Evolutionary conservation across 1,140 invertebrate species (phyloP).

Genomic region (Euura saliciscinereae): DNA sequence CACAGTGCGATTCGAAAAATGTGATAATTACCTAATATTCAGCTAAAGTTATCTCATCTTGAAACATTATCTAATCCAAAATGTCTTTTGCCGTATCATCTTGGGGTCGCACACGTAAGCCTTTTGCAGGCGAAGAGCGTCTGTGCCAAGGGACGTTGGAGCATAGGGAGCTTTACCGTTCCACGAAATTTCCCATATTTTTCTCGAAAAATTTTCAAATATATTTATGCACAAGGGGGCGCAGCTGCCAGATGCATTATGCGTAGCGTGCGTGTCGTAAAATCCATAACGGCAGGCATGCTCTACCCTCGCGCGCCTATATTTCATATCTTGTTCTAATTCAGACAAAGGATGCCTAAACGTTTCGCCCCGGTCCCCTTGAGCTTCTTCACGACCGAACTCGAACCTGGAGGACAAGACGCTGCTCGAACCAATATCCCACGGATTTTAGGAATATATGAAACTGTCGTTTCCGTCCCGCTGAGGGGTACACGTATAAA

Average conservation of each 20-base stretch:
- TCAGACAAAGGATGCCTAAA: conserved; percentile 14
- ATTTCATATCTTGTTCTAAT: conserved; percentile 20
- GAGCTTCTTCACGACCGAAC: conserved; percentile 1
- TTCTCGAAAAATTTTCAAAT: conserved; percentile 8
- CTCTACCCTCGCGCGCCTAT: conserved; percentile 14
- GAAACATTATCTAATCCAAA: neutral
- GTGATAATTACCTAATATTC: neutral
- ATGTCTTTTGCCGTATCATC: neutral
- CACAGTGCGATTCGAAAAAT: too few relatives aligned
- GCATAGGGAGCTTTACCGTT: neutral
- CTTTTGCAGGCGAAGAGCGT: neutral
- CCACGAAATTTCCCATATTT: neutral
- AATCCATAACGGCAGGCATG: conserved; percentile 25
- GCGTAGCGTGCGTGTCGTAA: conserved; percentile 22
- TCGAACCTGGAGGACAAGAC: neutral
- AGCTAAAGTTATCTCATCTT: neutral
- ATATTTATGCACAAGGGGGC: conserved; percentile 14
- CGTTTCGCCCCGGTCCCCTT: neutral
- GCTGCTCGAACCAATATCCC: neutral
- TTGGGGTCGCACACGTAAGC: neutral
- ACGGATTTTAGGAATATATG: neutral
- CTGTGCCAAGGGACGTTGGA: neutral
- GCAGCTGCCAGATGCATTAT: conserved; percentile 14
- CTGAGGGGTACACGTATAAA: neutral
- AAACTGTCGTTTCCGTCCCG: neutral